phyloP scores from a whole-genome alignment of 1,140 invertebrate species.

The Drosophila jambulina region DNA sequence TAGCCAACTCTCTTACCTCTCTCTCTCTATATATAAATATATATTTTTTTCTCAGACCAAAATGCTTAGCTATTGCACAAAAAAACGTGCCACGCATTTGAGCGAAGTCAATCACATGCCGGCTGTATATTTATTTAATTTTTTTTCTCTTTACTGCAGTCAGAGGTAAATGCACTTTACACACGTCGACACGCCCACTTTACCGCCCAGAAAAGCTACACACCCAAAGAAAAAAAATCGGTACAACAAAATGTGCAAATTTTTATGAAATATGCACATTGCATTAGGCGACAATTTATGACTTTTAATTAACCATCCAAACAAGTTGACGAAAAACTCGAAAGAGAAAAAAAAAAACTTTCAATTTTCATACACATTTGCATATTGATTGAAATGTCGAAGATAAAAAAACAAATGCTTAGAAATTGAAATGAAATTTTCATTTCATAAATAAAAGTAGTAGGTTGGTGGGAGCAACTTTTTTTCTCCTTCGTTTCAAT shows the following conservation, averaged over 20 bases:
- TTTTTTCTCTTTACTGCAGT: conserved; percentile 50
- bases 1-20: conserved; percentile 21
- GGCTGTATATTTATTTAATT: conserved; percentile 30
- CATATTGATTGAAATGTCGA: conserved; percentile 64
- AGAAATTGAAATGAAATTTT: conserved; percentile 24
- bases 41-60: conserved; percentile 11
- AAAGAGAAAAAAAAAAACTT: conserved; percentile 42
- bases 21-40: not conserved
- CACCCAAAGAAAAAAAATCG: conserved; percentile 12
- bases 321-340: conserved; percentile 8
- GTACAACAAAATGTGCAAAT: conserved; percentile 31
- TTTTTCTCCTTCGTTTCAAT: not conserved
- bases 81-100: conserved; percentile 77
- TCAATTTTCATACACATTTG: conserved; percentile 65
- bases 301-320: conserved; percentile 69
- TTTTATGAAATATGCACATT: conserved; percentile 57
- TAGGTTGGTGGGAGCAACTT: not conserved
- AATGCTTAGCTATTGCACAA: conserved; percentile 57
- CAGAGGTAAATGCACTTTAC: conserved; percentile 76
- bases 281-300: conserved; percentile 73
- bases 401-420: conserved; percentile 13
- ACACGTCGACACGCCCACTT: conserved; percentile 18
- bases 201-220: conserved; percentile 39
- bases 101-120: conserved; percentile 47
- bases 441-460: not conserved